A percentile compares a stretch with the other conserved stretches of the same genome.
Evolutionary conservation across 1,140 invertebrate genomes (phyloP).

Genomic region (Nasonia vitripennis): DNA sequence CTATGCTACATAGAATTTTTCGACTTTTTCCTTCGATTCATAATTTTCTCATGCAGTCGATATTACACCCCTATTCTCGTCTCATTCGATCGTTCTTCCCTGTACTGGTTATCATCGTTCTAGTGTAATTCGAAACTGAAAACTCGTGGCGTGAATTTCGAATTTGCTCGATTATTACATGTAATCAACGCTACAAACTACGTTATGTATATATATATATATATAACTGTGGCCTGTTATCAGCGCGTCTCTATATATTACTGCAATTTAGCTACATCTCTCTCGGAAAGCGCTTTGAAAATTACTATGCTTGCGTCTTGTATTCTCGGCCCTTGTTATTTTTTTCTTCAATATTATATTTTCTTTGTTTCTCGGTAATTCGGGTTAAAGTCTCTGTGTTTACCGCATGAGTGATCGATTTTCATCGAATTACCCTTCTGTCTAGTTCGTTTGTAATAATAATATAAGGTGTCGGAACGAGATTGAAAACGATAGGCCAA

Average conservation of each 20-base stretch:
- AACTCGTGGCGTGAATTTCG: neutral
- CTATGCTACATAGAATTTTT: conserved; percentile 68
- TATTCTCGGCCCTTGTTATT: conserved; percentile 14
- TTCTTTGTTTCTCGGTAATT: conserved; percentile 25
- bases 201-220: neutral
- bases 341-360: conserved; percentile 8
- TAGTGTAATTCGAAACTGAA: neutral
- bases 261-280: neutral
- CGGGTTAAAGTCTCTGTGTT: conserved; percentile 35
- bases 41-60: neutral
- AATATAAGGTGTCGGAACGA: neutral
- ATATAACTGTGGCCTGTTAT: neutral
- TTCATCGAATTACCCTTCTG: neutral
- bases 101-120: neutral
- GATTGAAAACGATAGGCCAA: neutral
- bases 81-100: neutral
- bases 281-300: neutral
- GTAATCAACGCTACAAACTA: too few species aligned
- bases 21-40: conserved; percentile 37
- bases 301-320: neutral
- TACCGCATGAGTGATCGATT: neutral
- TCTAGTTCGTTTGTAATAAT: neutral
- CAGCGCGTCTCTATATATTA: neutral
- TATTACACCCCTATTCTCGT: neutral
- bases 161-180: neutral